phyloP scores from a whole-genome alignment of 2,797 vertebrate species.

The Phrynocephalus guinanensis region DNA sequence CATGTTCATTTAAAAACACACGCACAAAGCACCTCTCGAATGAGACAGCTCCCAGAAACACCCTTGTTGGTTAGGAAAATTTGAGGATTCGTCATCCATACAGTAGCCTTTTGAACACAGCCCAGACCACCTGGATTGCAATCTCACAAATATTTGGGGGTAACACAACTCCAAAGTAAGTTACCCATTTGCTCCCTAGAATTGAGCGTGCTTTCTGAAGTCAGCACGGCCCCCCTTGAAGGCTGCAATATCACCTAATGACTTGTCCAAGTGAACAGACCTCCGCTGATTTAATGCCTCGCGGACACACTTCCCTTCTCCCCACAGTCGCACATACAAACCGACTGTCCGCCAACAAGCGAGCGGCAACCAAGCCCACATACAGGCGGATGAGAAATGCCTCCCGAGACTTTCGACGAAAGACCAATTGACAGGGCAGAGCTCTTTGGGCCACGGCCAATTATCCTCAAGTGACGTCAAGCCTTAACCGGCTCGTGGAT shows the following conservation, averaged over 20 bases:
- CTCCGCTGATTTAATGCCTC: not conserved
- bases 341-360: not conserved
- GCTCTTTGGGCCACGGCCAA: not conserved
- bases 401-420: not conserved
- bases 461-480: constrained; percentile 13
- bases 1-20: not conserved
- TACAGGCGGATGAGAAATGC: not conserved
- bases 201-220: not conserved
- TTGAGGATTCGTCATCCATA: no score
- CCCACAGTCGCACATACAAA: not conserved
- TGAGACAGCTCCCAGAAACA: not conserved
- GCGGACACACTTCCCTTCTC: no score
- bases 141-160: not conserved
- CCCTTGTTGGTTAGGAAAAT: no score
- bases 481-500: constrained; percentile 2
- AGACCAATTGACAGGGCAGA: constrained; percentile 7
- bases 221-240: no score
- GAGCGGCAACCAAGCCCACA: not conserved
- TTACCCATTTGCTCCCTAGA: not conserved
- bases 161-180: not conserved
- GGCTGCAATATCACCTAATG: not conserved
- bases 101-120: not conserved
- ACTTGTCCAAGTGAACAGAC: no score
- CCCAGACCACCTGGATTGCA: not conserved
- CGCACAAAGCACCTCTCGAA: not conserved